Evolutionary conservation across 2,888 invertebrate species (phyloP), one percentile per base, ranked within the genome.

Genomic region (Apamea crenata): DNA sequence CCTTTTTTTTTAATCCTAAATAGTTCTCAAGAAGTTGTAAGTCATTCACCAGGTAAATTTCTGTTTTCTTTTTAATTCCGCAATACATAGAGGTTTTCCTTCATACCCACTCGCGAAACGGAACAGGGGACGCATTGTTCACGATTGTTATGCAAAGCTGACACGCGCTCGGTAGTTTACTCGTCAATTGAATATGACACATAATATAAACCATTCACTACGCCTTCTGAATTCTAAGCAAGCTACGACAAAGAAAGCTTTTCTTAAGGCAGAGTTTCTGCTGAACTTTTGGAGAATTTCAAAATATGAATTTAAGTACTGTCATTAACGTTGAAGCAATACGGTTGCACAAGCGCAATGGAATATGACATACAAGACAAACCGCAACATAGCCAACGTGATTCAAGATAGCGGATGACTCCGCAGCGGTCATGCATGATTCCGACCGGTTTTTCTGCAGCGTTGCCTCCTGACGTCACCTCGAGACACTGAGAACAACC

Each of bases 371-470:
- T 90, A 84, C 80, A 88, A 86, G 83, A 88, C 87, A 88, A 90
- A 91, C 91, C 91, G 90, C 91, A 91, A 87, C 80, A 87, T 88
- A 90, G 90, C 88, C 89, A 89, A 87, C 86, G 87, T 95, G 95
- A 96, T 94, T 95, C 95, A 95, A 93, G 93, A 93, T 90, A 91
- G 92, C 92, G 91, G 93, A 95, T 96, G 95, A 95, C 94, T 93
- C 90, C 89, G 88, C 92, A 91, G 94, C 94, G 94, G 95, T 95
- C 94, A 93, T 92, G 93, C 94, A 93, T 95, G 93, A 94, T 91
- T 92, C 91, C 88, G 91, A 96, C 96, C 95, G 96, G 96, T 96
- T 96, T 95, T 94, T 93, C 93, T 94, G 94, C 94, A 90, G 90
- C 87, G 88, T 90, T 89, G 88, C 84, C 86, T 80, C 81, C 84